These are phyloP conservation scores for Margarornis squamiger DNA, from an alignment of 2,797 vertebrate genomes.

Conservation along the genomic window DNA sequence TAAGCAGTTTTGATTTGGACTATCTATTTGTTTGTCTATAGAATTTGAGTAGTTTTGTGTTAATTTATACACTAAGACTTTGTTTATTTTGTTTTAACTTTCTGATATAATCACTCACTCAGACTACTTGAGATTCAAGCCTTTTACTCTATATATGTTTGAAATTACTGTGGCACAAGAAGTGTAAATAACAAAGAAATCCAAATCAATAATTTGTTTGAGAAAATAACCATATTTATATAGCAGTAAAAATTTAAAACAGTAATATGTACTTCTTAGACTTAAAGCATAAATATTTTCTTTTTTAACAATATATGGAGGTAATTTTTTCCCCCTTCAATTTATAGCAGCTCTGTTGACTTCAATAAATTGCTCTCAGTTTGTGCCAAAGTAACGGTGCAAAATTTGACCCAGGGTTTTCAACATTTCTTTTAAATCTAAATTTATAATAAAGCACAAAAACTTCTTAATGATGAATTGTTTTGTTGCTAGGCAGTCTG, in stretches of 20 bases:
- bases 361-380: background rate
- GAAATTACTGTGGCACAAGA: background rate
- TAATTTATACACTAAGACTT: background rate
- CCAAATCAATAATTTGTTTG: background rate
- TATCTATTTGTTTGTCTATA: background rate
- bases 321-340: background rate
- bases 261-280: background rate
- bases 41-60: background rate
- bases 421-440: slow-evolving; percentile 30
- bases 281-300: background rate
- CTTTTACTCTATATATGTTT: background rate
- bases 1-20: background rate
- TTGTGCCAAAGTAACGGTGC: background rate
- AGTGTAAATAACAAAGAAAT: background rate
- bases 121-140: background rate
- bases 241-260: background rate
- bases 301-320: background rate
- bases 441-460: slow-evolving; percentile 32
- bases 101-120: background rate
- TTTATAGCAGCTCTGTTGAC: background rate
- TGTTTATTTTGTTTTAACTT: background rate
- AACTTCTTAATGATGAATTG: slow-evolving; percentile 47
- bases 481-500: slow-evolving; percentile 43
- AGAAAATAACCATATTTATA: background rate
- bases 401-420: slow-evolving; percentile 32